Base-by-base conservation (phyloP, 2,888 invertebrate species). In the Trichopria drosophilae region DNA sequence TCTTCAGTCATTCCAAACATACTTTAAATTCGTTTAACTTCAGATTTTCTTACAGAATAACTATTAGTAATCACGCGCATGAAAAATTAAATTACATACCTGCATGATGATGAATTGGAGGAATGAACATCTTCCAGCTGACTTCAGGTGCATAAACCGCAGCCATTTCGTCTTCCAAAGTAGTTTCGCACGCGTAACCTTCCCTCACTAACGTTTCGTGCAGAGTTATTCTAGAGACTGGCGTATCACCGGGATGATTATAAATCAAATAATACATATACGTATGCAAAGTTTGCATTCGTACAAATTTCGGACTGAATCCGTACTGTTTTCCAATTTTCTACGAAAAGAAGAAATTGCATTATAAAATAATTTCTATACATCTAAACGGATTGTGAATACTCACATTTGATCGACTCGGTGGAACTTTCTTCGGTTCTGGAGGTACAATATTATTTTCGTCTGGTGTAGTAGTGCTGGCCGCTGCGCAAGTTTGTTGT, bases 61-160 rank as follows among this genome's bases (percentile, higher is more conserved):
- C 12, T 32, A 32, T 32, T 12, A 32, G 12, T 24, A 24, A 24
- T 10, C 10, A 24, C 10, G 10, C 24, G 10, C 10, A n/a, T 16
- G n/a, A 19, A 10, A 32, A 40, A 16, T 39, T 50, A 32, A 34
- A 35, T 36, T 18, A 23, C 47, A 55, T 66, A 79, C 80, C 79
- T 55, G 59, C 64, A 62, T 86, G 83, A 34, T 69, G 64, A 0
- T 83, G 83, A 34, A 89, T 65, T 0, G 88, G 86, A 1, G 85
- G 82, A 10, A 90, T 76, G 67, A 88, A 89, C 75, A 85, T 86
- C 68, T 83, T 85, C 87, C 88, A 89, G 59, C 77, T 79, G 4
- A 84, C 73, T 41, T 80, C 77, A 3, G 76, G 76, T 26, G 73
- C 77, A 50, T 81, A 83, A 34, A 81, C 68, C 1, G 71, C 68